Evolutionary conservation across 2,113 vertebrate genomes (phyloP), one percentile per base, ranked within the genome.

Genomic region (Cinclus mexicanus): DNA sequence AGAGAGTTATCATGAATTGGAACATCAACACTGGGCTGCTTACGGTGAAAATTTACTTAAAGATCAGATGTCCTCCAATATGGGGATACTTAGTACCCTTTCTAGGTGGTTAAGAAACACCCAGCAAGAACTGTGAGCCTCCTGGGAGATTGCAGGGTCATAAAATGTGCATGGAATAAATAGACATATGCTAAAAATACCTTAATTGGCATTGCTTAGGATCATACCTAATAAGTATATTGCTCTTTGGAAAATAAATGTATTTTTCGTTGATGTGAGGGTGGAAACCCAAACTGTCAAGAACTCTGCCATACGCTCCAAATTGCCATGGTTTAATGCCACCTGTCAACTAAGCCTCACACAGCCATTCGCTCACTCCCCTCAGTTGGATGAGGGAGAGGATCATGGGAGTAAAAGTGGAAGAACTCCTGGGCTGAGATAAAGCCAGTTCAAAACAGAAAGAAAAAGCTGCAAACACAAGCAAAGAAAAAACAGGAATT

Each of bases 281-380:
- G 8, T 44, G 10, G 11, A 77, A 88, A 42, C 11, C 4, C 39
- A 60, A 39, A 39, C 37, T 49, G 12, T 26, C 33, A 52, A 50
- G 33, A 37, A 28, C 29, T 55, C 28, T 56, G 10, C 31, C 20
- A 1, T 37, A 68, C 50, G 3, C 67, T 60, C 46, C n/a, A 67
- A 14, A 19, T 26, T 42, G 25, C 12, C 3, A 7, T 41, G 12
- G 29, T 78, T 65, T 65, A 53, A 55, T 11, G 14, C 3, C 25
- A 83, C n/a, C 25, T 33, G 22, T 12, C 41, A 72, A 21, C 15
- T 24, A 60, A 35, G 52, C 7, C 1, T 0, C 13, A 25, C 2
- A 4, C 12, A 42, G 18, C 18, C 12, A 10, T 68, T 70, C 0
- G 0, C 18, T 68, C 9, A 7, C 9, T 33, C n/a, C 6, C 8